phyloP scores from a whole-genome alignment of 2,113 vertebrate genomes.

The Dermatemys mawii region DNA sequence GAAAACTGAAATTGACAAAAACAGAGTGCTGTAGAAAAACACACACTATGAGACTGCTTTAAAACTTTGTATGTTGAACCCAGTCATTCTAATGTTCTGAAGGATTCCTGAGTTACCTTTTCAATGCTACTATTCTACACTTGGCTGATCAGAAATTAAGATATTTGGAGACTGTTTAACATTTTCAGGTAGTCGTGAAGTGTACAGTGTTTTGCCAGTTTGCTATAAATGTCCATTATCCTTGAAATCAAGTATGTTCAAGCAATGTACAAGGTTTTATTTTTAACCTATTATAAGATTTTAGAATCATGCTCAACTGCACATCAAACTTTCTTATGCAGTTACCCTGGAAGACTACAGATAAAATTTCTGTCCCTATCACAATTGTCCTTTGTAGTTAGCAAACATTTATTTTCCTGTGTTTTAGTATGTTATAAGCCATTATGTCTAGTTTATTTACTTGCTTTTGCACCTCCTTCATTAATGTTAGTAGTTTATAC shows the following conservation, averaged over 20 bases:
- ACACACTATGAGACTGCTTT: background rate
- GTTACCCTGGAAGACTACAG: background rate
- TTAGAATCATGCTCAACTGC: background rate
- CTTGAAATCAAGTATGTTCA: constrained; percentile 4
- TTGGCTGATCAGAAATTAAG: constrained; percentile 16
- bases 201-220: background rate
- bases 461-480: background rate
- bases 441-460: background rate
- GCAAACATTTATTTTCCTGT: background rate
- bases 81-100: background rate
- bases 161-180: background rate
- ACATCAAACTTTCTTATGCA: background rate
- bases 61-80: background rate
- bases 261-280: background rate
- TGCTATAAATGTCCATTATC: background rate
- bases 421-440: background rate
- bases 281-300: background rate
- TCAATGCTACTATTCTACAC: background rate
- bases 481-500: background rate
- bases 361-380: background rate
- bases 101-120: background rate
- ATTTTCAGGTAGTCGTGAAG: background rate
- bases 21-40: background rate
- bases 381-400: background rate
- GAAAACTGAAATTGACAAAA: background rate